Percentiles rank a stretch among this genome's conserved stretches.
phyloP scores from a whole-genome alignment of 2,888 invertebrate genomes.

The Cyclophora punctaria region DNA sequence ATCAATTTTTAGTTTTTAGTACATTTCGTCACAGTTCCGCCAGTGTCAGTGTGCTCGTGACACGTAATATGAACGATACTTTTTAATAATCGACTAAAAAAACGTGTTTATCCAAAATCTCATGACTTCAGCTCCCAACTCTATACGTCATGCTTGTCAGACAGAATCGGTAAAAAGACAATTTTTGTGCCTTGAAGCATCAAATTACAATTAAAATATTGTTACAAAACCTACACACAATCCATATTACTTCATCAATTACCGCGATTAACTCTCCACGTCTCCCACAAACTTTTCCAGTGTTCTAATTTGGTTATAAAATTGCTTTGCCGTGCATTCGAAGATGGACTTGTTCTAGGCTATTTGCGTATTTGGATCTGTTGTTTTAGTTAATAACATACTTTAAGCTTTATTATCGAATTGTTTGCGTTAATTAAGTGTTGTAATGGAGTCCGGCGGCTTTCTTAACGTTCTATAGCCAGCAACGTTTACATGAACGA shows the following conservation, averaged over 20 bases:
- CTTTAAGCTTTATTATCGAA: background rate
- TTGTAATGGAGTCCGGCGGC: too few species aligned
- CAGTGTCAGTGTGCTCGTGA: too few species aligned
- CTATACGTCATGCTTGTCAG: constrained; percentile 32
- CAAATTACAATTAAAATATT: constrained; percentile 18
- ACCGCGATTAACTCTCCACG: background rate
- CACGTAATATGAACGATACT: too few species aligned
- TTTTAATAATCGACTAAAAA: background rate
- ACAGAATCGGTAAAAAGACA: constrained; percentile 27
- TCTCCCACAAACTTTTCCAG: background rate
- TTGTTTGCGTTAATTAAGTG: background rate
- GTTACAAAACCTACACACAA: constrained; percentile 13
- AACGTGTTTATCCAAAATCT: too few species aligned
- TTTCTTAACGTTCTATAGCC: too few species aligned
- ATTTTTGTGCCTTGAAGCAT: constrained; percentile 39
- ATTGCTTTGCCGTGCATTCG: constrained; percentile 10
- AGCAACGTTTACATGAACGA: too few species aligned
- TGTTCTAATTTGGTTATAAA: constrained; percentile 10
- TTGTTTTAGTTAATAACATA: background rate
- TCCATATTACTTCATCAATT: background rate
- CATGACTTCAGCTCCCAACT: too few species aligned
- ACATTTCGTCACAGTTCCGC: too few species aligned
- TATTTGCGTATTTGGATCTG: background rate
- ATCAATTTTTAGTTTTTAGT: too few species aligned
- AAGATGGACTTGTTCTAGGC: constrained; percentile 6